A percentile compares a stretch with the other conserved stretches of the same genome.
Conservation (phyloP, 2,888 invertebrate genomes). For the Heliconius aoede region DNA sequence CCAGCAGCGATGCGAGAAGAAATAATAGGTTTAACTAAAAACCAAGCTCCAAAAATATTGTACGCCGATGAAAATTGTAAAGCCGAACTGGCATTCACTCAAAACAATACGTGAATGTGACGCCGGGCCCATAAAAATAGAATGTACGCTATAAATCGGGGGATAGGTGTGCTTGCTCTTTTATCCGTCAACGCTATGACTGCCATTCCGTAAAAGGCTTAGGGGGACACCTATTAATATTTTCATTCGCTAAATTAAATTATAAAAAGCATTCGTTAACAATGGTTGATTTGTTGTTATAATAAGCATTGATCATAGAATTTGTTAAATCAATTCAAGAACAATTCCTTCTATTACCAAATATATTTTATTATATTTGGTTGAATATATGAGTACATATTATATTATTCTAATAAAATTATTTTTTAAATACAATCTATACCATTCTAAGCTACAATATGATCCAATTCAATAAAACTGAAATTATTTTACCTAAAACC, state of each 20-base stretch:
- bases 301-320: not conserved
- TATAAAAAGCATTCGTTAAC: conserved; percentile 25
- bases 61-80: conserved; percentile 19
- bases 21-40: conserved; percentile 29
- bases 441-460: too few species aligned
- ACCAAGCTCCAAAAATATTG: conserved; percentile 16
- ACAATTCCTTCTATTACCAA: not conserved
- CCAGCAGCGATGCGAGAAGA: conserved; percentile 4
- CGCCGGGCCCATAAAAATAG: conserved; percentile 36
- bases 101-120: conserved; percentile 39
- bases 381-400: too few species aligned
- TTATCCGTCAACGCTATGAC: conserved; percentile 35
- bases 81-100: conserved; percentile 35
- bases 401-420: not conserved
- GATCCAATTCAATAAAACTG: too few species aligned
- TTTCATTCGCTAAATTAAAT: conserved; percentile 30
- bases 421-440: too few species aligned
- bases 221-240: conserved; percentile 32
- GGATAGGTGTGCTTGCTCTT: conserved; percentile 38
- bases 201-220: conserved; percentile 11
- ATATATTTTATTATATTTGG: too few species aligned
- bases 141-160: conserved; percentile 39
- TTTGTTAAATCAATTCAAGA: conserved; percentile 13
- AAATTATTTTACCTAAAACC: too few species aligned
- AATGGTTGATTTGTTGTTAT: not conserved